Evolutionary conservation across 2,797 vertebrate species (phyloP).

Genomic region (Discoglossus pictus): DNA sequence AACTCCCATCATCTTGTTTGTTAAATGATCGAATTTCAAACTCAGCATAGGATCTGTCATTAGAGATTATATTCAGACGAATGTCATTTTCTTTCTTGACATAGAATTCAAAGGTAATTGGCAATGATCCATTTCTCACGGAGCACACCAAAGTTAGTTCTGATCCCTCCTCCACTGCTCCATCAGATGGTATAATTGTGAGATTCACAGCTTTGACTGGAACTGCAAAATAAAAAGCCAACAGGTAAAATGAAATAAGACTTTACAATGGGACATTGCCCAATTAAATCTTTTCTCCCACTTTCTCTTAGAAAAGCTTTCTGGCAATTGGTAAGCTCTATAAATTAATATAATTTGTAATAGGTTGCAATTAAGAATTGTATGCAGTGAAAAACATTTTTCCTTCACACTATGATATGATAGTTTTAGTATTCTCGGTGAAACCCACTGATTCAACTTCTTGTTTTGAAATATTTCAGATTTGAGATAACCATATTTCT

Average conservation of each 20-base stretch:
- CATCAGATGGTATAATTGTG: slow-evolving; percentile 1
- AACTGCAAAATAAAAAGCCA: slow-evolving; percentile 56
- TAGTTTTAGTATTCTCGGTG: no score
- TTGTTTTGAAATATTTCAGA: no score
- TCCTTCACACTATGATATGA: no score
- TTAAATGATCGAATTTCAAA: slow-evolving; percentile 54
- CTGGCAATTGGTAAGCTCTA: no score
- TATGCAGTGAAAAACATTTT: no score
- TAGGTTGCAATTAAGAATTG: no score
- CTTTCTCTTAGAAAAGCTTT: no score
- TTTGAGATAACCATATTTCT: no score
- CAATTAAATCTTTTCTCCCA: no score
- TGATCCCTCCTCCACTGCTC: slow-evolving; percentile 65
- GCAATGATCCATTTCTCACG: slow-evolving; percentile 64
- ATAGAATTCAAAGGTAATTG: slow-evolving; percentile 69
- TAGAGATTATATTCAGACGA: slow-evolving; percentile 25
- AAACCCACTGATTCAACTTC: no score
- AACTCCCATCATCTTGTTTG: slow-evolving; percentile 64
- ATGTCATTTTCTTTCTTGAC: slow-evolving; percentile 53
- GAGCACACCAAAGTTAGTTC: slow-evolving; percentile 58
- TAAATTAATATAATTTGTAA: no score
- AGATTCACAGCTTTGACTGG: slow-evolving; percentile 59
- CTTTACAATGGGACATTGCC: background rate
- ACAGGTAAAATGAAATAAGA: slow-evolving; percentile 11
- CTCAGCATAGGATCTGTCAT: background rate